Evolutionary conservation across 2,888 invertebrate species (phyloP).

Genomic region (Drosophila nr. medialis): DNA sequence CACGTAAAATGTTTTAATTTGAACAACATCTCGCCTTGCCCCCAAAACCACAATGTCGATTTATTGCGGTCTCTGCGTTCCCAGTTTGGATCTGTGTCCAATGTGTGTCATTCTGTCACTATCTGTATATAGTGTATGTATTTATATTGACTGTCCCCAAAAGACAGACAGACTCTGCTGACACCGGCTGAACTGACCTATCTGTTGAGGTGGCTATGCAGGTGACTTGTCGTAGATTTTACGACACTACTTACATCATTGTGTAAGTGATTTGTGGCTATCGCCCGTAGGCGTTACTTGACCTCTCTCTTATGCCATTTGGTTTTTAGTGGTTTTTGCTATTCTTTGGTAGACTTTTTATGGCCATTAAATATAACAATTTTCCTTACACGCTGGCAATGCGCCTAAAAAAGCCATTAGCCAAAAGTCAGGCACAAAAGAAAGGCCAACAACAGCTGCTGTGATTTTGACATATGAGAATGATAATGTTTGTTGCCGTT

Average conservation of each 20-base stretch:
- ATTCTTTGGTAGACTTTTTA: conserved; percentile 5
- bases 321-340: conserved; percentile 39
- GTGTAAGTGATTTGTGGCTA: conserved; percentile 55
- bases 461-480: conserved; percentile 71
- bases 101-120: conserved; percentile 11
- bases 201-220: conserved; percentile 9
- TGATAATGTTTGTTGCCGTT: conserved; percentile 40
- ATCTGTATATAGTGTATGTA: conserved; percentile 2
- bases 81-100: conserved; percentile 5
- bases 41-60: conserved; percentile 49
- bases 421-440: conserved; percentile 26
- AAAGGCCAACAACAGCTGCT: conserved; percentile 53
- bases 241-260: conserved; percentile 69
- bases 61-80: conserved; percentile 52
- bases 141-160: not conserved
- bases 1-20: conserved; percentile 71
- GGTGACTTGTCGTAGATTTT: conserved; percentile 60
- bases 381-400: conserved; percentile 31
- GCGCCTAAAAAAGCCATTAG: conserved; percentile 50
- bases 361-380: conserved; percentile 43
- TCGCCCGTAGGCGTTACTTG: conserved; percentile 25
- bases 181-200: not conserved
- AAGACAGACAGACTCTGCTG: not conserved
- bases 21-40: conserved; percentile 49
- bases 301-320: conserved; percentile 32